phyloP scores from a whole-genome alignment of 2,113 vertebrate genomes.

The Laticauda colubrina region DNA sequence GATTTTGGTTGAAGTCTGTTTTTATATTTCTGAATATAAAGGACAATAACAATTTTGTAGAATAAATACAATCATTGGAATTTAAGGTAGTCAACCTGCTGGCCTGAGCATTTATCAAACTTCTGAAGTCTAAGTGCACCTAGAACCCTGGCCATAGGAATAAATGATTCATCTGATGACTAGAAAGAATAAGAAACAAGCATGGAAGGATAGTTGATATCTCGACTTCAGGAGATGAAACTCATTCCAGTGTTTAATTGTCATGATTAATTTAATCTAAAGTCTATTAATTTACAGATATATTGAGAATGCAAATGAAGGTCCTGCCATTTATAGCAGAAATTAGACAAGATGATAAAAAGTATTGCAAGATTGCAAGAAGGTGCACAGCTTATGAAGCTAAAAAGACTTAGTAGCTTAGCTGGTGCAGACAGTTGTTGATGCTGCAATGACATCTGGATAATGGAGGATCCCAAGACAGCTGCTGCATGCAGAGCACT shows the following conservation, averaged over 20 bases:
- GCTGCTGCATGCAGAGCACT: background rate
- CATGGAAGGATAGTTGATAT: background rate
- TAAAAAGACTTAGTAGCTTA: background rate
- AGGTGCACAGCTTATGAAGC: background rate
- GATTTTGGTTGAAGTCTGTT: background rate
- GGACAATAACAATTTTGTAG: background rate
- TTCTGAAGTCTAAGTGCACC: background rate
- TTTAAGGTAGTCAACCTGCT: background rate
- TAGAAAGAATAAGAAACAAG: background rate
- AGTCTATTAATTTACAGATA: background rate
- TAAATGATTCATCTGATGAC: background rate
- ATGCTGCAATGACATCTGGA: background rate
- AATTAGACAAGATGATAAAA: background rate
- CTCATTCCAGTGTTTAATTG: background rate
- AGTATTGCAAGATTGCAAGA: background rate
- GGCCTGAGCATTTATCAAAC: background rate
- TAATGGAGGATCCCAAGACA: background rate
- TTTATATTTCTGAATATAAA: background rate
- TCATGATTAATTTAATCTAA: background rate
- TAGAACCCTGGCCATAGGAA: background rate
- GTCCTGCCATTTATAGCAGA: background rate
- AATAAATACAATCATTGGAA: background rate
- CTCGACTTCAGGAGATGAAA: background rate
- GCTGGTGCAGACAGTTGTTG: background rate
- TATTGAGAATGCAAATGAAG: background rate